Conservation (phyloP, 1,140 invertebrate genomes). For the Parapsyche elsis region DNA sequence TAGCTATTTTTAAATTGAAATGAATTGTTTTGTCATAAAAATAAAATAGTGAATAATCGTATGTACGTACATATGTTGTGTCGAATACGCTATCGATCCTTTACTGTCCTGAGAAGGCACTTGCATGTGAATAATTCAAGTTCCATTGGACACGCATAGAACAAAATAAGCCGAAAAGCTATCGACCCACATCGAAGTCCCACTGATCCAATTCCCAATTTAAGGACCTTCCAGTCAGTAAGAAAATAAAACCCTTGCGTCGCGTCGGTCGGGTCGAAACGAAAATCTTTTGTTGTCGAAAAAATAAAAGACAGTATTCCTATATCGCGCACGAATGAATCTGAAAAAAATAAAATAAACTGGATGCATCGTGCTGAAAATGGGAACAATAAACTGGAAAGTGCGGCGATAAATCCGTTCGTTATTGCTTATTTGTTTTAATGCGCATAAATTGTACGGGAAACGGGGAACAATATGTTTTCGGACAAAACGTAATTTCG, state of each 20-base stretch:
- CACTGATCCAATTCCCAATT: constrained; percentile 30
- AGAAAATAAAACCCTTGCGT: constrained; percentile 6
- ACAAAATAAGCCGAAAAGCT: constrained; percentile 23
- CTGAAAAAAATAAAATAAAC: background rate
- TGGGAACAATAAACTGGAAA: too few species aligned
- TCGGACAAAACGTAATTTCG: background rate
- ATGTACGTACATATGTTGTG: too few species aligned
- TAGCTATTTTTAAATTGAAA: too few species aligned
- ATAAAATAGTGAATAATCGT: too few species aligned
- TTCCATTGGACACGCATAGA: background rate
- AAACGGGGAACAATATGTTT: too few species aligned
- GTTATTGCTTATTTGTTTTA: too few species aligned
- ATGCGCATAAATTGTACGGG: too few species aligned
- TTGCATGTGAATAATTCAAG: constrained; percentile 23
- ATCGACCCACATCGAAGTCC: constrained; percentile 3
- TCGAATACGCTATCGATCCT: too few species aligned
- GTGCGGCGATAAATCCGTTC: too few species aligned
- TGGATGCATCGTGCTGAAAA: background rate
- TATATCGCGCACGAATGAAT: background rate
- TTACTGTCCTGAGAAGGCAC: background rate
- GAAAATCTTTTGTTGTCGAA: constrained; percentile 10
- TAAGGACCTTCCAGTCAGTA: constrained; percentile 1
- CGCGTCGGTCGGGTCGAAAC: background rate
- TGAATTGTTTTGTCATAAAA: too few species aligned
- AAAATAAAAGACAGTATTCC: background rate